These are phyloP conservation scores for Gasterosteus nipponicus DNA, from an alignment of 2,113 vertebrate species.

Conservation along the genomic window DNA sequence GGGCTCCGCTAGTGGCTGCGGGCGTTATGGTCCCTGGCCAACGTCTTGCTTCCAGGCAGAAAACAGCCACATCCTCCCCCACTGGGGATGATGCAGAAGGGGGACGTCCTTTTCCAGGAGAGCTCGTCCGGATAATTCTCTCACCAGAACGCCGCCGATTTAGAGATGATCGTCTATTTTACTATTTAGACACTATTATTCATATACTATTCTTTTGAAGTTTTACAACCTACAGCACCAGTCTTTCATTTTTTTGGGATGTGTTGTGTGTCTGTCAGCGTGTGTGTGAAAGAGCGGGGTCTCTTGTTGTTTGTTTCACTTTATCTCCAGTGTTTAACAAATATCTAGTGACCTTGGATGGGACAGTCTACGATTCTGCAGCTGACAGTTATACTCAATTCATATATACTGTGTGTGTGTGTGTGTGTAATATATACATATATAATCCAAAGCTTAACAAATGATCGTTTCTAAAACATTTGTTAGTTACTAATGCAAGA, in stretches of 20 bases:
- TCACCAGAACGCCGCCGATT: conserved; percentile 23
- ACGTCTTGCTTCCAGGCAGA: conserved; percentile 63
- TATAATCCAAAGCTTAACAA: too few species aligned
- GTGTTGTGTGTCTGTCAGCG: background rate
- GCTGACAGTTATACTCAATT: background rate
- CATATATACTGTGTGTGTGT: background rate
- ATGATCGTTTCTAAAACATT: background rate
- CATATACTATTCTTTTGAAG: background rate
- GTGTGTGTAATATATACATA: background rate
- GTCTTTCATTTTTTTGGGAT: background rate
- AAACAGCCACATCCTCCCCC: conserved; percentile 65
- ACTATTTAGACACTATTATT: background rate
- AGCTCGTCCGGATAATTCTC: conserved; percentile 47
- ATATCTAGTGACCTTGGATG: background rate
- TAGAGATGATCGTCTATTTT: conserved; percentile 36
- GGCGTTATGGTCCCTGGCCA: conserved; percentile 72
- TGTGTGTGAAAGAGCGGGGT: background rate
- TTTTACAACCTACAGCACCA: background rate
- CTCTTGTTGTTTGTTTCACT: background rate
- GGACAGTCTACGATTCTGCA: background rate
- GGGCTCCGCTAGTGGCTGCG: conserved; percentile 65
- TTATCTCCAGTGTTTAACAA: background rate
- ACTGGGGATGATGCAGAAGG: conserved; percentile 49
- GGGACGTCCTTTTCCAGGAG: conserved; percentile 58
- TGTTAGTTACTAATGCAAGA: background rate